Percentiles rank a stretch among this genome's conserved stretches.
Evolutionary conservation across 2,113 vertebrate genomes (phyloP).

Genomic region (Pterophyllum scalare): DNA sequence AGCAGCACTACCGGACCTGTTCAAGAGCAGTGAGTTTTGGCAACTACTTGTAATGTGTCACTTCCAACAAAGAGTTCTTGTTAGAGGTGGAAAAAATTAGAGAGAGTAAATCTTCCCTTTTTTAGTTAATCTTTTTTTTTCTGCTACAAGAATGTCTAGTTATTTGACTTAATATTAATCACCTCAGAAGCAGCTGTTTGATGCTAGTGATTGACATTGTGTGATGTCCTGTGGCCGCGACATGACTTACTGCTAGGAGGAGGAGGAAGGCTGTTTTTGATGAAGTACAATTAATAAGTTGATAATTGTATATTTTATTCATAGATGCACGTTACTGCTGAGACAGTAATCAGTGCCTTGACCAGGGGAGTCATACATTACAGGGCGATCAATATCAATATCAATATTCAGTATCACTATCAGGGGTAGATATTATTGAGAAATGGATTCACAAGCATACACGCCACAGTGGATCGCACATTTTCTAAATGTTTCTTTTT

Average conservation of each 20-base stretch:
- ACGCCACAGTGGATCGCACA: background rate
- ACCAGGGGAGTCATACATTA: slow-evolving; percentile 61
- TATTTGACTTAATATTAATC: slow-evolving; percentile 17
- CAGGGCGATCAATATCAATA: slow-evolving; percentile 59
- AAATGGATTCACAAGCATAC: background rate
- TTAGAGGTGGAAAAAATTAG: background rate
- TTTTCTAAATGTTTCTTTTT: background rate
- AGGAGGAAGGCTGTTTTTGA: slow-evolving; percentile 34
- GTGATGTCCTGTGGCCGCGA: slow-evolving; percentile 32
- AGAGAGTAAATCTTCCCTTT: background rate
- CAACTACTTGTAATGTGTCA: background rate
- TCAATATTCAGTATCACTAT: slow-evolving; percentile 22
- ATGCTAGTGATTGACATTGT: slow-evolving; percentile 46
- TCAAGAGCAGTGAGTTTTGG: slow-evolving; percentile 7
- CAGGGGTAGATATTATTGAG: background rate
- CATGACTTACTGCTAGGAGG: slow-evolving; percentile 48
- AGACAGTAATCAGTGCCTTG: slow-evolving; percentile 71
- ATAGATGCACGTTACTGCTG: slow-evolving; percentile 43
- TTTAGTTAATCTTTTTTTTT: background rate
- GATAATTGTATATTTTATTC: slow-evolving; percentile 65
- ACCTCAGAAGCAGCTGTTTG: slow-evolving; percentile 31
- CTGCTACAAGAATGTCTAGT: background rate
- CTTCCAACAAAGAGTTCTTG: slow-evolving; percentile 7
- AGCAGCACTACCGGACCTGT: slow-evolving; percentile 1
- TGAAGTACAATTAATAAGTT: slow-evolving; percentile 67